Percentiles rank a stretch among this genome's conserved stretches.
Evolutionary conservation across 2,888 invertebrate species (phyloP).

Genomic region (Cheilosia pagana): DNA sequence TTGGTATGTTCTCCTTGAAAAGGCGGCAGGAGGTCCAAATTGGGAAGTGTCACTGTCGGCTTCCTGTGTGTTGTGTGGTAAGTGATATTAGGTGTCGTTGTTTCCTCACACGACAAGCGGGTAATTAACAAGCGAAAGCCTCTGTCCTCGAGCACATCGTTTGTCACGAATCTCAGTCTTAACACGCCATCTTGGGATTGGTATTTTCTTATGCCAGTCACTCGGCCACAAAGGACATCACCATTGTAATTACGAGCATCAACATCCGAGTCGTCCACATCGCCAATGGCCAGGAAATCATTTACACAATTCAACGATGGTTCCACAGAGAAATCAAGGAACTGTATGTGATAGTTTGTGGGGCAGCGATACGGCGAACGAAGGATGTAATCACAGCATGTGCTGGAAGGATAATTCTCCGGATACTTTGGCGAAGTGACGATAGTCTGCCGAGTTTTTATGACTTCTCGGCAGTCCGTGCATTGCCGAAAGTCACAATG

Average conservation of each 20-base stretch:
- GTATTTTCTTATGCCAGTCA: slow-evolving; percentile 84
- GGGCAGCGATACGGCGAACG: slow-evolving; percentile 84
- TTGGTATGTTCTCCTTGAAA: slow-evolving; percentile 5
- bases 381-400: slow-evolving; percentile 84
- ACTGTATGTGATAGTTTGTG: slow-evolving; percentile 85
- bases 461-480: slow-evolving; percentile 82
- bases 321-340: slow-evolving; percentile 85
- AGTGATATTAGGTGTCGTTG: slow-evolving; percentile 56
- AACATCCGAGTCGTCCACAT: slow-evolving; percentile 78
- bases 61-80: slow-evolving; percentile 9
- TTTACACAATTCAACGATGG: slow-evolving; percentile 84
- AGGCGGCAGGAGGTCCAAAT: slow-evolving; percentile 26
- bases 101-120: slow-evolving; percentile 82
- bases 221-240: slow-evolving; percentile 84
- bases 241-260: slow-evolving; percentile 76
- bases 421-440: slow-evolving; percentile 85
- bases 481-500: slow-evolving; percentile 25
- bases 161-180: slow-evolving; percentile 84
- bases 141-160: slow-evolving; percentile 80
- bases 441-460: slow-evolving; percentile 83
- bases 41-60: slow-evolving; percentile 9
- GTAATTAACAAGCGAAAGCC: slow-evolving; percentile 85
- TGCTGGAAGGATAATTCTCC: slow-evolving; percentile 82
- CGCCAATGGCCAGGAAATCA: slow-evolving; percentile 84
- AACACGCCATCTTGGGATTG: slow-evolving; percentile 84